A percentile compares a stretch with the other conserved stretches of the same genome.
Conservation (phyloP, 2,888 invertebrate species). For the Sympetrum striolatum region DNA sequence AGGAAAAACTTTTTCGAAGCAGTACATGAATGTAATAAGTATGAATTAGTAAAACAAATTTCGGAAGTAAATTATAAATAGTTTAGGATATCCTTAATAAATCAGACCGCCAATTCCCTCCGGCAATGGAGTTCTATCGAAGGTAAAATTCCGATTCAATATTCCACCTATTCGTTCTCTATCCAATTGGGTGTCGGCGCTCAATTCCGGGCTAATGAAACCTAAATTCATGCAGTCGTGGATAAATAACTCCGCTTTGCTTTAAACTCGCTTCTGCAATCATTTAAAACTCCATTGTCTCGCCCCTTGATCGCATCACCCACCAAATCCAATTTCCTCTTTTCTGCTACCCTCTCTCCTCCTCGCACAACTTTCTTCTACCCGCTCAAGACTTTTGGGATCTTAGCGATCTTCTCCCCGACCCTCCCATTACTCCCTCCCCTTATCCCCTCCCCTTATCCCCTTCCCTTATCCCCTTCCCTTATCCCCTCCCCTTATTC, state of each 20-base stretch:
- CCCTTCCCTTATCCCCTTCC: too few relatives aligned
- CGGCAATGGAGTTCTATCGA: too few relatives aligned
- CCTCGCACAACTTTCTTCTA: neutral
- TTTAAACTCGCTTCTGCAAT: neutral
- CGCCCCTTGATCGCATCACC: neutral
- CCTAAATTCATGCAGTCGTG: neutral
- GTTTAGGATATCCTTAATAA: too few relatives aligned
- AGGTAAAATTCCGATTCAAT: too few relatives aligned
- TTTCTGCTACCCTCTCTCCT: neutral
- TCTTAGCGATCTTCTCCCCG: neutral
- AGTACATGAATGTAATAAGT: too few relatives aligned
- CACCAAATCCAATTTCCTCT: neutral
- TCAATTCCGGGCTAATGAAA: neutral
- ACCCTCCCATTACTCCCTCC: neutral
- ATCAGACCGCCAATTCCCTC: too few relatives aligned
- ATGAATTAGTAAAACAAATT: too few relatives aligned
- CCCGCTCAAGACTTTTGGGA: neutral
- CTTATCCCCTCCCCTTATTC: neutral
- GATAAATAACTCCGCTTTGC: neutral
- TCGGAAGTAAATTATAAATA: too few relatives aligned
- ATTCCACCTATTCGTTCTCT: neutral
- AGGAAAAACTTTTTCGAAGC: too few relatives aligned
- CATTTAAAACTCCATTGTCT: neutral
- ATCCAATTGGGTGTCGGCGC: neutral
- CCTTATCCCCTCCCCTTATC: neutral